phyloP scores from a whole-genome alignment of 1,140 invertebrate genomes.

The Temnothorax longispinosus region DNA sequence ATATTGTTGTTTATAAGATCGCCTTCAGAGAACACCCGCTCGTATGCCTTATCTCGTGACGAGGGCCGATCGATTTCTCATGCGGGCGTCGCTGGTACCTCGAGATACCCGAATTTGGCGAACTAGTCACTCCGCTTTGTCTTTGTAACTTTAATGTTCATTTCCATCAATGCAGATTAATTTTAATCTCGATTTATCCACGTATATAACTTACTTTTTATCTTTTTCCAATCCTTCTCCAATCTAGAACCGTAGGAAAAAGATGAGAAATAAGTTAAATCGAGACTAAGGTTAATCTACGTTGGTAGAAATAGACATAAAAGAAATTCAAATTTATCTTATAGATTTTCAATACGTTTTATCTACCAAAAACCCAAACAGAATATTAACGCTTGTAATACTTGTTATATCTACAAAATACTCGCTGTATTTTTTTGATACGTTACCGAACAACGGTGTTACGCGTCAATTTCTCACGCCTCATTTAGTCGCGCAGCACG shows the following conservation, averaged over 20 bases:
- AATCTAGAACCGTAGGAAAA: too few relatives aligned
- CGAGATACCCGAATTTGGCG: not conserved
- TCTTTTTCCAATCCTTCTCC: too few relatives aligned
- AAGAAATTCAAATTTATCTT: not conserved
- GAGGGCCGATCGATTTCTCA: not conserved
- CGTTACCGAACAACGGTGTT: not conserved
- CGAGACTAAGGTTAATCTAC: too few relatives aligned
- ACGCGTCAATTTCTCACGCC: not conserved
- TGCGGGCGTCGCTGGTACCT: not conserved
- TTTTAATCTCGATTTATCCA: too few relatives aligned
- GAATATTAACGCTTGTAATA: not conserved
- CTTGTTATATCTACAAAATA: not conserved
- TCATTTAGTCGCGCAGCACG: slow-evolving; percentile 10
- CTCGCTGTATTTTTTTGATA: not conserved
- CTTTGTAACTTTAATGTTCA: not conserved
- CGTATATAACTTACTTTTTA: too few relatives aligned
- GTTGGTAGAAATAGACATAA: too few relatives aligned
- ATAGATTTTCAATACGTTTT: too few relatives aligned
- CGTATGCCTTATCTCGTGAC: slow-evolving; percentile 12
- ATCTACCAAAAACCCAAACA: too few relatives aligned
- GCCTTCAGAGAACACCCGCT: not conserved
- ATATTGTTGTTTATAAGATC: not conserved
- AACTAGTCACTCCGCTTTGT: not conserved
- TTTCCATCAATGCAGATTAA: too few relatives aligned
- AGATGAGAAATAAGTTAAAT: too few relatives aligned